Conservation (phyloP, 2,113 vertebrate species). For the Romanogobio albipinnatus region DNA sequence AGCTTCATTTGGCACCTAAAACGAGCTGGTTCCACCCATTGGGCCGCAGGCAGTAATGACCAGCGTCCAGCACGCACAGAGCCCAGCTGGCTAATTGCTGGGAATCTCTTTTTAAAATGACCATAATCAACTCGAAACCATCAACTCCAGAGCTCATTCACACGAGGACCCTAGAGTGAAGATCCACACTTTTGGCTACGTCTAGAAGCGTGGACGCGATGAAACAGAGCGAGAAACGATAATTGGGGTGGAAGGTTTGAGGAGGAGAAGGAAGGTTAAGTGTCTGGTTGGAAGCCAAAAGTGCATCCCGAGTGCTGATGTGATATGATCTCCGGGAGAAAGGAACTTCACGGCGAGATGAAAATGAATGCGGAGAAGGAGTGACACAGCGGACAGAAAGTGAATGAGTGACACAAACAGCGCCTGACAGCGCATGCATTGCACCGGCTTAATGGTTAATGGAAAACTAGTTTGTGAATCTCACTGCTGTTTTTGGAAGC, state of each 20-base stretch:
- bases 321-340: slow-evolving; percentile 26
- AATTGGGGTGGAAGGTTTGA: slow-evolving; percentile 28
- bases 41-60: not conserved
- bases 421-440: not conserved
- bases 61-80: not conserved
- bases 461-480: not conserved
- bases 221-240: not conserved
- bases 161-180: not conserved
- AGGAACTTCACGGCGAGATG: not conserved
- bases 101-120: not conserved
- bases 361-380: not conserved
- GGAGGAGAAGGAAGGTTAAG: slow-evolving; percentile 21
- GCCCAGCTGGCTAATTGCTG: slow-evolving; percentile 32
- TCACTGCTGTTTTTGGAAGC: not conserved
- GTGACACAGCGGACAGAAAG: slow-evolving; percentile 15
- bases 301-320: slow-evolving; percentile 6
- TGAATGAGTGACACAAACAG: slow-evolving; percentile 24
- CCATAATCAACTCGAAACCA: slow-evolving; percentile 21
- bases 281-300: slow-evolving; percentile 16
- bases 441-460: slow-evolving; percentile 10
- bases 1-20: slow-evolving; percentile 18
- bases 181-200: not conserved
- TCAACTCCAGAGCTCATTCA: not conserved
- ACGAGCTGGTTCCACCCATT: not conserved
- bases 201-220: not conserved